phyloP scores from a whole-genome alignment of 2,113 vertebrate genomes.

The Myotis brandtii region DNA sequence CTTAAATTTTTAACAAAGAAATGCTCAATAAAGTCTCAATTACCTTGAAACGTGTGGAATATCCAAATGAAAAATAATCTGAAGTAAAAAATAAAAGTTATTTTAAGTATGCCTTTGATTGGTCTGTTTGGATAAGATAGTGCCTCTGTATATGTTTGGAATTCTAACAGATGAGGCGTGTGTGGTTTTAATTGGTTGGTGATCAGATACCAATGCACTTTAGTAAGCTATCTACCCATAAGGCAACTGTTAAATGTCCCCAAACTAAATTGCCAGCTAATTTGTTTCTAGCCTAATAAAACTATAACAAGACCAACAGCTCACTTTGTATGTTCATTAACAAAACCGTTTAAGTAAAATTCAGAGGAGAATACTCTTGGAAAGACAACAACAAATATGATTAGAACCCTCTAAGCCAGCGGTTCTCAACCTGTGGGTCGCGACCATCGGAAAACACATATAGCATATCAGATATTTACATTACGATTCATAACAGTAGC shows the following conservation, averaged over 20 bases:
- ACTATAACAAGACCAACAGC: background rate
- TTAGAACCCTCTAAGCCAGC: background rate
- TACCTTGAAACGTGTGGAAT: background rate
- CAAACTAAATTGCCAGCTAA: background rate
- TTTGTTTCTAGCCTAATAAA: slow-evolving; percentile 9
- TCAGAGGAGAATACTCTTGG: background rate
- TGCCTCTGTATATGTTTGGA: background rate
- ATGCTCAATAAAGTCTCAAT: slow-evolving; percentile 53
- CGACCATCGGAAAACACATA: too few relatives aligned
- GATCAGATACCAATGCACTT: background rate
- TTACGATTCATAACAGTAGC: too few relatives aligned
- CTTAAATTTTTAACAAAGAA: slow-evolving; percentile 58
- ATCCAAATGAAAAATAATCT: background rate
- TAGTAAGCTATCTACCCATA: background rate
- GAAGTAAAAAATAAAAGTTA: slow-evolving; percentile 14
- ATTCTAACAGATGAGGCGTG: background rate
- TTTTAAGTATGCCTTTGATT: slow-evolving; percentile 10
- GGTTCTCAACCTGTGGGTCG: too few relatives aligned
- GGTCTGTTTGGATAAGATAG: background rate
- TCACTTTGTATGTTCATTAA: background rate
- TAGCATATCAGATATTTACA: too few relatives aligned
- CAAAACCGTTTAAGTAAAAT: background rate
- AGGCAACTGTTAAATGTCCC: background rate
- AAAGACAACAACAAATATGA: background rate
- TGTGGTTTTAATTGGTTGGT: background rate